Conservation (phyloP, 1,140 invertebrate genomes). For the Anagrus nilaparvatae region DNA sequence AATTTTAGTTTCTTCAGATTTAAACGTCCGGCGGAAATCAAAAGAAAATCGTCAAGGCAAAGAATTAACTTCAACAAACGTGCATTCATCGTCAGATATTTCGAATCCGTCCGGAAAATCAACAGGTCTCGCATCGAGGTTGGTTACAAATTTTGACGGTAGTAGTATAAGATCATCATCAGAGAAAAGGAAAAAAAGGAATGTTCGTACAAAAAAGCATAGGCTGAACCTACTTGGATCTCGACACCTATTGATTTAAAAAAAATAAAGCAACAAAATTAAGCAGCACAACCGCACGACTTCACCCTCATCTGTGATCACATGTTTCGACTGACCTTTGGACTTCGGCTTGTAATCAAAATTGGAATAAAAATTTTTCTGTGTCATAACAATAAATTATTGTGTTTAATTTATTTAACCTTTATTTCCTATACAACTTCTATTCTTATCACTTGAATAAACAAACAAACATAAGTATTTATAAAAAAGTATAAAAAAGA, state of each 20-base stretch:
- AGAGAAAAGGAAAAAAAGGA: constrained; percentile 30
- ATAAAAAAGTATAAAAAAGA: too few relatives aligned
- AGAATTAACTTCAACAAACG: constrained; percentile 32
- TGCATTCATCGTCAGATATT: constrained; percentile 36
- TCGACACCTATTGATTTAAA: constrained; percentile 23
- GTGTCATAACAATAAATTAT: constrained; percentile 36
- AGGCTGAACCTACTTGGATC: constrained; percentile 32
- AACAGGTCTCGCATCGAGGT: constrained; percentile 31
- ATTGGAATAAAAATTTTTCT: constrained; percentile 40
- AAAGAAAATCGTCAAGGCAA: constrained; percentile 41
- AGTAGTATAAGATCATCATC: constrained; percentile 29
- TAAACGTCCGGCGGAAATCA: constrained; percentile 37
- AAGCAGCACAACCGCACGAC: constrained; percentile 41
- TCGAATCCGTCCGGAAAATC: constrained; percentile 33
- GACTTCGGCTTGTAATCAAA: constrained; percentile 41
- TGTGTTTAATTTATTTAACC: constrained; percentile 13
- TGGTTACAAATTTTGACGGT: constrained; percentile 33
- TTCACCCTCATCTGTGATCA: constrained; percentile 42
- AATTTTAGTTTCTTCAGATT: constrained; percentile 38
- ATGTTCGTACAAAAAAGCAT: constrained; percentile 21
- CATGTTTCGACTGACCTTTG: constrained; percentile 39
- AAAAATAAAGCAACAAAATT: constrained; percentile 23
- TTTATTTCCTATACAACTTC: too few relatives aligned
- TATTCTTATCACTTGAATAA: too few relatives aligned
- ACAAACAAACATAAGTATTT: too few relatives aligned